Evolutionary conservation across 2,113 vertebrate genomes (phyloP), one percentile per base, ranked within the genome.

Genomic region (Pelodiscus sinensis): DNA sequence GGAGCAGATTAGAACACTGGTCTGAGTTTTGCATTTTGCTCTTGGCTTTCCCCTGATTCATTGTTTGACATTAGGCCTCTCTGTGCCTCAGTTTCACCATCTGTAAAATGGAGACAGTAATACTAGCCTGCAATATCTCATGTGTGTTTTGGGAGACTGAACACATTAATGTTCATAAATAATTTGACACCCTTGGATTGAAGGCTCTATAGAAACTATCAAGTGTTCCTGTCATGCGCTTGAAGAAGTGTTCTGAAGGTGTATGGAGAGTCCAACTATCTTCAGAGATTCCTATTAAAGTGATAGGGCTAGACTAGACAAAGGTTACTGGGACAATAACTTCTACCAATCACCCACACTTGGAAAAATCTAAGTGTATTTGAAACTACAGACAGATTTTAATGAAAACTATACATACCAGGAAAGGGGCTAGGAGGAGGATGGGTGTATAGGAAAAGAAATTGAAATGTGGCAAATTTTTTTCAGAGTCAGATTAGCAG

Each of bases 381-480:
- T 94, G 89, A 85, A 95, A 95, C 87, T 95, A 81, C 93, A 95
- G 93, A 92, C 85, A 86, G 84, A 88, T 94, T 94, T 93, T 89
- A 80, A 92, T 95, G 93, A 89, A 92, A 71, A 82, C 52, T 12
- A 96, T 94, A 25, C 95, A 85, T 88, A 75, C 81, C 60, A 84
- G 80, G 27, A 94, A 71, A 21, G 88, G 73, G 57, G 52, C 82
- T 90, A 38, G 58, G 73, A 88, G 86, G 31, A 50, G 62, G 81
- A 91, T 86, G 86, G 89, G 65, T 35, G 19, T 92, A 18, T 75
- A 83, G 44, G 79, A 79, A 19, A 57, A 65, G 54, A 84, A 94
- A 86, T 84, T 93, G 96, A 96, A 96, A 96, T 93, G 71, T 95
- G 96, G 96, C 92, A 91, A 91, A 93, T 88, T 35, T 91, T 93